Conservation (phyloP, 2,888 invertebrate genomes). For the Trachelus stipa region DNA sequence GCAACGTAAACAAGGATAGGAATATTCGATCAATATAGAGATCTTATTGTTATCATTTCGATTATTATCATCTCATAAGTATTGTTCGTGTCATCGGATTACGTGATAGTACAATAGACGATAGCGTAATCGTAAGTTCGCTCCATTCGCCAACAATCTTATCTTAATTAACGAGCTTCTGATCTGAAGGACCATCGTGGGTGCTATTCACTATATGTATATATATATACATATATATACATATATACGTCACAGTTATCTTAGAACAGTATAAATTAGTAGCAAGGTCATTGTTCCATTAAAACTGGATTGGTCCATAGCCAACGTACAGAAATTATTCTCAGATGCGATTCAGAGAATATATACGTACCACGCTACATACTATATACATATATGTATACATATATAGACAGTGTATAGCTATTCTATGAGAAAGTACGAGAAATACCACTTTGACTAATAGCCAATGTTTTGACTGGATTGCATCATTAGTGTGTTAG, state of each 20-base stretch:
- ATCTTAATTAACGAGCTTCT: slow-evolving; percentile 1
- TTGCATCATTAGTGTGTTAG: background rate
- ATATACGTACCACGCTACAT: background rate
- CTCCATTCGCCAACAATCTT: background rate
- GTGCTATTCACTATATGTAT: background rate
- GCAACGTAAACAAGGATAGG: background rate
- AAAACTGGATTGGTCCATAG: background rate
- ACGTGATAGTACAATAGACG: background rate
- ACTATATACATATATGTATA: background rate
- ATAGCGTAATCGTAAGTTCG: background rate
- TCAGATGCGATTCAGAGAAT: background rate
- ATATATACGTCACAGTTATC: background rate
- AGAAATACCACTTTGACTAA: background rate
- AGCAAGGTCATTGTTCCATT: background rate
- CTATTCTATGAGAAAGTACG: background rate
- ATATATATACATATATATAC: background rate
- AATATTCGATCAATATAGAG: background rate
- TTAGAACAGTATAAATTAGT: background rate
- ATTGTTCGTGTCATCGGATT: background rate
- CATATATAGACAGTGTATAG: background rate
- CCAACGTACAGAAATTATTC: background rate
- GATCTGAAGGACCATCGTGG: slow-evolving; percentile 2
- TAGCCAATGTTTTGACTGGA: background rate
- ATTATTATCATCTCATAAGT: background rate
- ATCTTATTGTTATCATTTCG: background rate